Conservation (phyloP, 2,888 invertebrate genomes). For the Nezara viridula region DNA sequence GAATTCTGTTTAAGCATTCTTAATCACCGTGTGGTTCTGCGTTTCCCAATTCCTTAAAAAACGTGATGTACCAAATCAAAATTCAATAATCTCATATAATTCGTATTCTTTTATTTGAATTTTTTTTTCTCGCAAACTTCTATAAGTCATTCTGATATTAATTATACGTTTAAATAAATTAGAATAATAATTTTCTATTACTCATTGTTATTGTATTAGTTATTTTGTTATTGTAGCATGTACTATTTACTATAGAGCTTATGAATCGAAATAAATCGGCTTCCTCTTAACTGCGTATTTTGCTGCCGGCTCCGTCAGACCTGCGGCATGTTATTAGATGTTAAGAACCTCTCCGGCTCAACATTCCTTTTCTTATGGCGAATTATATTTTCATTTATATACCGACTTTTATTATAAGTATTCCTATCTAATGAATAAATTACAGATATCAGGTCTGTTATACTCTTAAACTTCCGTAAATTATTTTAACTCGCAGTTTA, state of each 20-base stretch:
- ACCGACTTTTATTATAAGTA: neutral
- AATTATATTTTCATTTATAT: neutral
- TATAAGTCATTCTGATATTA: no score
- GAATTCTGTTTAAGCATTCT: neutral
- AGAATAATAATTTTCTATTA: neutral
- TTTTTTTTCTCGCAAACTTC: no score
- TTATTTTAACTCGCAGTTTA: neutral
- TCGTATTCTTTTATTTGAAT: neutral
- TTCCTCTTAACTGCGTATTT: conserved; percentile 31
- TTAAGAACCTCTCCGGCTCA: neutral
- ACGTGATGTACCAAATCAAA: no score
- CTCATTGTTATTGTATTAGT: neutral
- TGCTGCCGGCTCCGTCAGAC: neutral
- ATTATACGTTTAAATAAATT: neutral
- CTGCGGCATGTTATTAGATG: conserved; percentile 35
- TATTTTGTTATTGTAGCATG: neutral
- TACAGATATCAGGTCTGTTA: neutral
- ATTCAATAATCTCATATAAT: neutral
- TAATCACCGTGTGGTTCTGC: neutral
- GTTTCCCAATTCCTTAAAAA: neutral
- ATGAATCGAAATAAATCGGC: neutral
- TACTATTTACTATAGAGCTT: neutral
- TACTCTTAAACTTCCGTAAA: neutral
- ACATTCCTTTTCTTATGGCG: neutral
- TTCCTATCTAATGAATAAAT: neutral